phyloP scores from a whole-genome alignment of 2,797 vertebrate genomes.

The Brachyrhaphis roseni region DNA sequence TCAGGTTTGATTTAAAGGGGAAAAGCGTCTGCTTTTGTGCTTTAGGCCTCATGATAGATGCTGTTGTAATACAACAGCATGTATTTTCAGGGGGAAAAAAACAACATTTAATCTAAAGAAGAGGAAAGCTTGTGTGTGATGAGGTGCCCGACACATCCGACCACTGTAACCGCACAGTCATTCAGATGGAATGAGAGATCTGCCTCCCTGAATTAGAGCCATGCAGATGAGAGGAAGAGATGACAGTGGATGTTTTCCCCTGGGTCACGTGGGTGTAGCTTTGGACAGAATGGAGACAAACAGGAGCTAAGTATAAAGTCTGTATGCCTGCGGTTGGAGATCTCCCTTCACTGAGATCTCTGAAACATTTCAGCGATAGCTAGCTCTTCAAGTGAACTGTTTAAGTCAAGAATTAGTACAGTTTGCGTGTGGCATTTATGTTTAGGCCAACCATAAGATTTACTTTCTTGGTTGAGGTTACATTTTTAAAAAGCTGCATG shows the following conservation, averaged over 20 bases:
- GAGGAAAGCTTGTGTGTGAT: neutral
- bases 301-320: slow-evolving; percentile 58
- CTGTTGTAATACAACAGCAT: slow-evolving; percentile 20
- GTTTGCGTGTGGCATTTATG: slow-evolving; percentile 60
- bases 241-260: slow-evolving; percentile 68
- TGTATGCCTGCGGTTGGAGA: slow-evolving; percentile 54
- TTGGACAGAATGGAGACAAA: slow-evolving; percentile 65
- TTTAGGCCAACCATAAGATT: slow-evolving; percentile 44
- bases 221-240: slow-evolving; percentile 79
- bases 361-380: slow-evolving; percentile 36
- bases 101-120: neutral
- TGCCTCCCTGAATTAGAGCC: slow-evolving; percentile 43
- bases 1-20: slow-evolving; percentile 32
- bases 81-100: slow-evolving; percentile 11
- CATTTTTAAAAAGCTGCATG: slow-evolving; percentile 5
- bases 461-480: neutral
- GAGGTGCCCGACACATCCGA: slow-evolving; percentile 36
- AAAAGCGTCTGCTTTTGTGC: neutral
- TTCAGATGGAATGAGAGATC: slow-evolving; percentile 81
- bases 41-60: neutral
- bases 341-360: slow-evolving; percentile 30
- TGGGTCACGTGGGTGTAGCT: slow-evolving; percentile 47
- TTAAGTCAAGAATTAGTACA: slow-evolving; percentile 45
- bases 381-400: slow-evolving; percentile 36
- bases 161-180: slow-evolving; percentile 58